Conservation (phyloP, 1,140 invertebrate genomes). For the Apis dorsata region DNA sequence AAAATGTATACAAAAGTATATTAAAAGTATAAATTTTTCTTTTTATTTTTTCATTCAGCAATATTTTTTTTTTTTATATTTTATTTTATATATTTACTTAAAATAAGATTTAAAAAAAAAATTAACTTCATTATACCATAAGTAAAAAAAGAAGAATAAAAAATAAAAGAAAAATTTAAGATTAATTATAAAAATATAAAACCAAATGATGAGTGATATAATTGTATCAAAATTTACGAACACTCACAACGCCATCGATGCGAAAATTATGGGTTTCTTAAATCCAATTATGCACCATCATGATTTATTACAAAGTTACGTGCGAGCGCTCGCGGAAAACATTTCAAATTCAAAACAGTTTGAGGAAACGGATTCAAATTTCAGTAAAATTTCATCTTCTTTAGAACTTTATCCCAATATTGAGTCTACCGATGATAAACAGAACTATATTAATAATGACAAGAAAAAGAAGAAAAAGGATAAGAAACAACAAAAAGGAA, state of each 20-base stretch:
- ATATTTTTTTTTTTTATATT: too few species aligned
- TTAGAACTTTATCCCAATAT: not conserved
- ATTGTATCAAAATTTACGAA: not conserved
- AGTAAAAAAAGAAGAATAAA: not conserved
- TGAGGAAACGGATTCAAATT: constrained; percentile 8
- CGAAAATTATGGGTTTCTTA: constrained; percentile 71
- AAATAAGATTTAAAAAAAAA: not conserved
- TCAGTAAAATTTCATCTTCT: constrained; percentile 5
- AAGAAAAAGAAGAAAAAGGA: not conserved
- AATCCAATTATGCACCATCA: constrained; percentile 81
- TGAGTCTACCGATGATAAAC: constrained; percentile 29
- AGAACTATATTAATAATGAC: not conserved
- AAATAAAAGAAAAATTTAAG: not conserved
- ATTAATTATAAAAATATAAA: not conserved
- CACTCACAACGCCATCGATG: constrained; percentile 43
- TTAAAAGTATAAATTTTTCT: too few species aligned
- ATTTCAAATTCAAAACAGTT: constrained; percentile 49
- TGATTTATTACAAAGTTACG: constrained; percentile 88
- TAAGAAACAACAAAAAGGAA: constrained; percentile 14
- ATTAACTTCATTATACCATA: not conserved
- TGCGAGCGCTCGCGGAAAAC: constrained; percentile 82
- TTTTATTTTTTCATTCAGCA: too few species aligned
- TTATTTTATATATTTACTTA: not conserved
- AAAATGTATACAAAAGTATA: too few species aligned
- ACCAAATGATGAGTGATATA: not conserved